These are phyloP conservation scores for Perca fluviatilis DNA, from an alignment of 2,113 vertebrate genomes.

Conservation along the genomic window DNA sequence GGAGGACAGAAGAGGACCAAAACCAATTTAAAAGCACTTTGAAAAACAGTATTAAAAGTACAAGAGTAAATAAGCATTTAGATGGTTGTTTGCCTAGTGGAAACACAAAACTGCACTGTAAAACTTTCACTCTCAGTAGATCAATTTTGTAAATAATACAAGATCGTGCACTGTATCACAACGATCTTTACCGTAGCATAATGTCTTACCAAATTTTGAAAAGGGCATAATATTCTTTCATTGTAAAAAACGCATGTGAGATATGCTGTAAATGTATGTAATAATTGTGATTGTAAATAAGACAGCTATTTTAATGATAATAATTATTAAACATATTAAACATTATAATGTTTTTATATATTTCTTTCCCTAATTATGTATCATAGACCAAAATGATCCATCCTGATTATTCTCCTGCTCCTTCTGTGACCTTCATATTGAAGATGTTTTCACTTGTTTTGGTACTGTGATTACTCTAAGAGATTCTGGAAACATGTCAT, in stretches of 20 bases:
- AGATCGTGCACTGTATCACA: constrained; percentile 48
- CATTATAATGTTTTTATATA: neutral
- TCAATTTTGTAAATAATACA: constrained; percentile 56
- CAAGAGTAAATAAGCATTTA: constrained; percentile 24
- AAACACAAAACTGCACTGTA: constrained; percentile 63
- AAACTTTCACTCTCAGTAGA: constrained; percentile 32
- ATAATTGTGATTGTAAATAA: constrained; percentile 34
- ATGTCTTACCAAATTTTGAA: constrained; percentile 28
- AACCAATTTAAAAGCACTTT: constrained; percentile 60
- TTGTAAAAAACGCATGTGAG: constrained; percentile 14
- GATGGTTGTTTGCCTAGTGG: constrained; percentile 21
- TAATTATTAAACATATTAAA: no score
- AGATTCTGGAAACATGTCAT: neutral
- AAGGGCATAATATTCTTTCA: constrained; percentile 39
- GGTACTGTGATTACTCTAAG: neutral
- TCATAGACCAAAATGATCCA: constrained; percentile 6
- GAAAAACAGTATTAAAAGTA: constrained; percentile 48
- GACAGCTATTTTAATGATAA: constrained; percentile 46
- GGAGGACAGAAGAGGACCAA: constrained; percentile 40
- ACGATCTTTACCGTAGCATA: constrained; percentile 57
- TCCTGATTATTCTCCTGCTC: neutral
- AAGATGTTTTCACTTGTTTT: constrained; percentile 7
- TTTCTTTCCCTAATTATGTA: neutral
- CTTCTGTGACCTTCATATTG: constrained; percentile 7
- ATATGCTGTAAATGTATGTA: constrained; percentile 54